phyloP scores from a whole-genome alignment of 2,113 vertebrate genomes.

The Proteles cristata region DNA sequence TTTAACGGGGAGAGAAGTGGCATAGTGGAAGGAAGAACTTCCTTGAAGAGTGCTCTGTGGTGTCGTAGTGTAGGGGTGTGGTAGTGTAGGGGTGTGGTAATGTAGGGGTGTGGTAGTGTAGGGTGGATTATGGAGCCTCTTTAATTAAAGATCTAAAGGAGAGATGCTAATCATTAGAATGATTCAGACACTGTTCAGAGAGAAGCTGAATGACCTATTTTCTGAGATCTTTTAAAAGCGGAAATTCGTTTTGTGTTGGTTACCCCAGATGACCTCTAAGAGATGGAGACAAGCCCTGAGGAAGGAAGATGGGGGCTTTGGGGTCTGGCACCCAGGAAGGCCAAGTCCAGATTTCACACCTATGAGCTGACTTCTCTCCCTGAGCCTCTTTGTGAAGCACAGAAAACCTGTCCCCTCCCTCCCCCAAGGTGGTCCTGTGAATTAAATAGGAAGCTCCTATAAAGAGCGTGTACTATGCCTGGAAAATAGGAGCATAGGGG shows the following conservation, averaged over 20 bases:
- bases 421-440: neutral
- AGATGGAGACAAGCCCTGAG: neutral
- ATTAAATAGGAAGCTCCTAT: neutral
- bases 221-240: conserved; percentile 44
- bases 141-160: conserved; percentile 53
- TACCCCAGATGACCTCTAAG: conserved; percentile 39
- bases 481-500: neutral
- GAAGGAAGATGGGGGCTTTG: neutral
- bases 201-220: conserved; percentile 72
- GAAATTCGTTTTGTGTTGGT: conserved; percentile 50
- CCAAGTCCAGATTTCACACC: neutral
- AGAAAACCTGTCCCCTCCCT: neutral
- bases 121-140: conserved; percentile 5
- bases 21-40: conserved; percentile 4
- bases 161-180: conserved; percentile 3
- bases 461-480: neutral
- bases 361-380: neutral
- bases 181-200: conserved; percentile 48
- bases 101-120: neutral
- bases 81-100: too few relatives aligned
- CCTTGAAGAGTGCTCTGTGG: neutral
- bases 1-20: neutral
- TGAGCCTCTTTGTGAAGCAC: neutral
- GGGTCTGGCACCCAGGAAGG: neutral
- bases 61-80: neutral